Evolutionary conservation across 2,888 invertebrate species (phyloP), one percentile per base, ranked within the genome.

Genomic region (Neoitamus cyanurus): DNA sequence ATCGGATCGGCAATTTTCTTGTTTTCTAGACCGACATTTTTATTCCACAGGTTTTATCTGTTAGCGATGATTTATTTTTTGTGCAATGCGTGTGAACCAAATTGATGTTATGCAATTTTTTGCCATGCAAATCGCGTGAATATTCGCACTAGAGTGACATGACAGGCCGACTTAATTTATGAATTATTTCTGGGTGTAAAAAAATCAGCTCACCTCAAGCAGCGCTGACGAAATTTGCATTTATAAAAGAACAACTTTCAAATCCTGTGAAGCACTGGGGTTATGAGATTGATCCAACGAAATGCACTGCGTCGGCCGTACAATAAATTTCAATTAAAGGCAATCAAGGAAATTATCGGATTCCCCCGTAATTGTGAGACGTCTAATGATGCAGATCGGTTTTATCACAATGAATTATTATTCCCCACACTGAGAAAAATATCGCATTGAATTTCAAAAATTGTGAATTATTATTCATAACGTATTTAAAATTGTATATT

Each of bases 41-140:
- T 46, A 77, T 77, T 77, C 6, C 28, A 46, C 15, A 5, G 1
- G 2, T 77, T 46, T 46, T 46, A 13, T n/a, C 42, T 36, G 73
- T 73, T 73, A 46, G 13, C 28, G 42, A 77, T 77, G 46, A 77
- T 77, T 77, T 46, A 77, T 77, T 77, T 77, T 46, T 9, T 75
- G 15, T n/a, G 11, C 42, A 42, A 30, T 77, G 46, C 77, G 77
- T 77, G 77, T 46, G 77, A 77, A 77, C 77, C 36, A 77, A 77
- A 46, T 77, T 77, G 28, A 77, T 77, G 28, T 77, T 77, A 77
- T 77, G 77, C 77, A 77, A 77, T 77, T 77, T 77, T 77, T 77
- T 77, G 28, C 77, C 37, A 77, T 77, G 77, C 46, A 77, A 77
- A 77, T 77, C n/a, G 73, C 73, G 73, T 73, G 73, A 34, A 73